Evolutionary conservation across 2,888 invertebrate species (phyloP).

Genomic region (Leucozona laternaria): DNA sequence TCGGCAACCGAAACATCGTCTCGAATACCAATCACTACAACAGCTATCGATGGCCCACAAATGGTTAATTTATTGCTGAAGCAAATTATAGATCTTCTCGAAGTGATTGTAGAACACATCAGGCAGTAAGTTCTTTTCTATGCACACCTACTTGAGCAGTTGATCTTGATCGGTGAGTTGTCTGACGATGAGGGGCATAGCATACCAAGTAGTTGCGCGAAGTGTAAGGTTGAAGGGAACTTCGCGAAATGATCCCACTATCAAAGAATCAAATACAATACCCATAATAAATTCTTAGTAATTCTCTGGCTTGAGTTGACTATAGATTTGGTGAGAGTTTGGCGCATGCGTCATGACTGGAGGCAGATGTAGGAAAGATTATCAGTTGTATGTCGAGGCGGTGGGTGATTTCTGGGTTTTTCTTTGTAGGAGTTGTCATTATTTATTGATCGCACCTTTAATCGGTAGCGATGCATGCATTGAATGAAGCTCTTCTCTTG

Average conservation of each 20-base stretch:
- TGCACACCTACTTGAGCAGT: constrained; percentile 36
- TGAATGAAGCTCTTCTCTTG: constrained; percentile 60
- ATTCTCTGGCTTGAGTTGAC: constrained; percentile 36
- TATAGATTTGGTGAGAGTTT: constrained; percentile 67
- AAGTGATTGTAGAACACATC: constrained; percentile 66
- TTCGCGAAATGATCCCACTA: constrained; percentile 61
- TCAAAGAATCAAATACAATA: constrained; percentile 71
- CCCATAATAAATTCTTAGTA: constrained; percentile 74
- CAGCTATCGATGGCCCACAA: constrained; percentile 63
- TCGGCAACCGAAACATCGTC: constrained; percentile 70
- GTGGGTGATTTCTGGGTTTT: constrained; percentile 36
- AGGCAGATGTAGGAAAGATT: constrained; percentile 74
- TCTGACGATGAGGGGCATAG: constrained; percentile 52
- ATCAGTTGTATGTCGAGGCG: constrained; percentile 65
- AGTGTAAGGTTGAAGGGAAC: constrained; percentile 50
- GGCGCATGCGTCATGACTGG: constrained; percentile 70
- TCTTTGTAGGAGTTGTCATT: constrained; percentile 54
- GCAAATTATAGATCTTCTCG: constrained; percentile 75
- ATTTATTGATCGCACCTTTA: constrained; percentile 75
- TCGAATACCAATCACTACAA: constrained; percentile 68
- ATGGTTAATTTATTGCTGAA: constrained; percentile 73
- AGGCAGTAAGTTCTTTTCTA: constrained; percentile 50
- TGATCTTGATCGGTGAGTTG: constrained; percentile 34
- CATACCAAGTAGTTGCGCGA: constrained; percentile 52
- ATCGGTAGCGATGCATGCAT: constrained; percentile 71